Evolutionary conservation across 2,888 invertebrate genomes (phyloP).

Genomic region (Ceraclea dissimilis): DNA sequence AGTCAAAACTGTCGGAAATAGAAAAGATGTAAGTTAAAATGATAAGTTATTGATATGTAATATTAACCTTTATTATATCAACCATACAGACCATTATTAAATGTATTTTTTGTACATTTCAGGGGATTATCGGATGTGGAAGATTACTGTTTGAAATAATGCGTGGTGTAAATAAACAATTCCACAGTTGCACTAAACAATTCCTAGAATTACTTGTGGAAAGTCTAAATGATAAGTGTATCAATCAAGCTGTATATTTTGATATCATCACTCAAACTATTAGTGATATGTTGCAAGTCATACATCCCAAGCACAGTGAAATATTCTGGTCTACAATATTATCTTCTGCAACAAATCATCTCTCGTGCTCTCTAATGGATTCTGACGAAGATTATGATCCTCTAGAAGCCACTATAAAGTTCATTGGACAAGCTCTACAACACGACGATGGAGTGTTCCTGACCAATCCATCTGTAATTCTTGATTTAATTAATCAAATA

Average conservation of each 20-base stretch:
- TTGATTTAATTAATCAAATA: constrained; percentile 49
- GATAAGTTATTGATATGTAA: constrained; percentile 1
- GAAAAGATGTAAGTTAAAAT: constrained; percentile 57
- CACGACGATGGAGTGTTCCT: constrained; percentile 59
- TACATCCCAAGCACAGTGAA: constrained; percentile 55
- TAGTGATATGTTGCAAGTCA: constrained; percentile 52
- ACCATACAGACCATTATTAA: background rate
- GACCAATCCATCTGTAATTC: constrained; percentile 50
- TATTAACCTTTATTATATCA: background rate
- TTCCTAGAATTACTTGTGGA: constrained; percentile 63
- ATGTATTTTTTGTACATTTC: constrained; percentile 31
- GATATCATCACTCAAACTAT: constrained; percentile 60
- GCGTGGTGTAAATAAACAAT: constrained; percentile 72
- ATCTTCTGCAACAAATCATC: constrained; percentile 2
- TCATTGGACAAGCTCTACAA: constrained; percentile 55
- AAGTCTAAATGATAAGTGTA: constrained; percentile 45
- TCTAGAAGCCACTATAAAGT: constrained; percentile 44
- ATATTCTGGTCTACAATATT: constrained; percentile 58
- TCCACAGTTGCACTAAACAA: constrained; percentile 74
- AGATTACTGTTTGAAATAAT: constrained; percentile 83
- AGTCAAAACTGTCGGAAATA: constrained; percentile 56
- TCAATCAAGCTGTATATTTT: constrained; percentile 50
- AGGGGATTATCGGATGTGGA: constrained; percentile 76
- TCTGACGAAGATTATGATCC: constrained; percentile 30
- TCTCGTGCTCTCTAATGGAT: constrained; percentile 11